Evolutionary conservation across 2,797 vertebrate species (phyloP).

Genomic region (Anguilla pacifica): DNA sequence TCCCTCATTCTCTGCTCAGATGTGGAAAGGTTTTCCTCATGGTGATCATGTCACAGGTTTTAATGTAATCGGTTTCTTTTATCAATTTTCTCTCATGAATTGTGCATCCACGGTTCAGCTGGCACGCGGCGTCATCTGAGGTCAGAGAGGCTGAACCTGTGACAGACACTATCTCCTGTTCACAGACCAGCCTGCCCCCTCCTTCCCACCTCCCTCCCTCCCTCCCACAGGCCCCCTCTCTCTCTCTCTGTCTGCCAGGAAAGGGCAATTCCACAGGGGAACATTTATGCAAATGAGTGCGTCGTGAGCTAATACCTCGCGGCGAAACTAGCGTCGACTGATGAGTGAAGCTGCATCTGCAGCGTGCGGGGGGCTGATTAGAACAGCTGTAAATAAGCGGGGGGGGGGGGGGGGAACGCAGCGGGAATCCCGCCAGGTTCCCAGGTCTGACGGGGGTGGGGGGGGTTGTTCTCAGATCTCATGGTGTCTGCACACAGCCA

Average conservation of each 20-base stretch:
- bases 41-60: conserved; percentile 41
- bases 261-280: conserved; percentile 52
- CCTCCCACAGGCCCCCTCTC: conserved; percentile 38
- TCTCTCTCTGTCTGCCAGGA: conserved; percentile 42
- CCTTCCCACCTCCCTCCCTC: conserved; percentile 49
- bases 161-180: conserved; percentile 42
- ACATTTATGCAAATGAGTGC: conserved; percentile 61
- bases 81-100: conserved; percentile 40
- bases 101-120: conserved; percentile 60
- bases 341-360: conserved; percentile 58
- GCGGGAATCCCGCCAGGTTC: conserved; percentile 51
- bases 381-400: conserved; percentile 58
- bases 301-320: conserved; percentile 52
- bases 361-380: conserved; percentile 61
- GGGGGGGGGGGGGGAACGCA: conserved; percentile 39
- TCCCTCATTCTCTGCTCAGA: neutral
- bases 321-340: conserved; percentile 58
- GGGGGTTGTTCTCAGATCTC: neutral
- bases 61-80: conserved; percentile 52
- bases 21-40: neutral
- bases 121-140: conserved; percentile 64
- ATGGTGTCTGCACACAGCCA: neutral
- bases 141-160: conserved; percentile 65
- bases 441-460: conserved; percentile 38
- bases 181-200: conserved; percentile 27